Percentiles rank a stretch among this genome's conserved stretches.
Evolutionary conservation across 2,888 invertebrate species (phyloP).

Genomic region (Epistrophella euchroma): DNA sequence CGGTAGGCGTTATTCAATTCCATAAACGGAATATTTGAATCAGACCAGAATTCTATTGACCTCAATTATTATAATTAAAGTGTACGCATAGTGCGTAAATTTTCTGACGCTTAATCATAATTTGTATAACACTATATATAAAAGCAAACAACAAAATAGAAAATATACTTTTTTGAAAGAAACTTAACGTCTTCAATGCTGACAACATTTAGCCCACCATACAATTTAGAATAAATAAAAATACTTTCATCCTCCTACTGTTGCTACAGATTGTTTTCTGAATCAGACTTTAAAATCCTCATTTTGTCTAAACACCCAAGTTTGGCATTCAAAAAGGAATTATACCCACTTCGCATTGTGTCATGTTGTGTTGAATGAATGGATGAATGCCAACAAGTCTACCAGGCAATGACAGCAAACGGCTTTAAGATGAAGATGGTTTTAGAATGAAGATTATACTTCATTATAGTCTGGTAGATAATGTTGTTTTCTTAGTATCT

Average conservation of each 20-base stretch:
- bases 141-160: not conserved
- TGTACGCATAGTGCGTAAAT: conserved; percentile 25
- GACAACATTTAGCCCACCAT: conserved; percentile 21
- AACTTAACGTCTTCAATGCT: not conserved
- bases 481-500: not conserved
- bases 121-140: too few species aligned
- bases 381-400: conserved; percentile 57
- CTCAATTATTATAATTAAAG: conserved; percentile 42
- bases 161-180: not conserved
- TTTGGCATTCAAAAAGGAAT: conserved; percentile 53
- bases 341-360: conserved; percentile 5
- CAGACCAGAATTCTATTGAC: conserved; percentile 56
- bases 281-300: conserved; percentile 30
- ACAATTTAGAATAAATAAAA: conserved; percentile 1
- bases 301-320: conserved; percentile 27
- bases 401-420: not conserved
- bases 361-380: conserved; percentile 1
- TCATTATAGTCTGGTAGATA: not conserved
- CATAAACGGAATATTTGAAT: conserved; percentile 40
- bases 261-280: conserved; percentile 8
- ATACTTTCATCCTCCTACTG: conserved; percentile 59
- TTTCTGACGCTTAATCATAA: not conserved
- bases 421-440: conserved; percentile 6
- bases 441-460: not conserved
- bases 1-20: conserved; percentile 48